Conservation (phyloP, 2,113 vertebrate species). For the Myotis brandtii region DNA sequence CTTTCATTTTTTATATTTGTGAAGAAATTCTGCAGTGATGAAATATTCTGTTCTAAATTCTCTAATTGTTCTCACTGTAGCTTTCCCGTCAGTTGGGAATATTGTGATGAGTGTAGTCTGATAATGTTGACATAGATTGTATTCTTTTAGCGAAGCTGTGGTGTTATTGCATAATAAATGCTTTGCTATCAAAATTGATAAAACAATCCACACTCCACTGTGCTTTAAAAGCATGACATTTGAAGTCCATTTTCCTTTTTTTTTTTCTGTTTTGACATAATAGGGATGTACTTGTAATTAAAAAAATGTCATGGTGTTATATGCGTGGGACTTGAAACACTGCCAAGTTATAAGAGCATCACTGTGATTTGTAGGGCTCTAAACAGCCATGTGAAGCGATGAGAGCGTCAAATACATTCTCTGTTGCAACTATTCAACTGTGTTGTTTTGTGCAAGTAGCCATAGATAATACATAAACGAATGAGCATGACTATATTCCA, state of each 20-base stretch:
- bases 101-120: constrained; percentile 27
- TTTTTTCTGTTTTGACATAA: constrained; percentile 39
- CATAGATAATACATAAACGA: constrained; percentile 34
- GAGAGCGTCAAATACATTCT: not conserved
- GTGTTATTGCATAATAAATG: constrained; percentile 40
- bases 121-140: constrained; percentile 40
- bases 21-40: constrained; percentile 56
- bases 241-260: constrained; percentile 38
- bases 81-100: constrained; percentile 44
- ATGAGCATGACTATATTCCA: not conserved
- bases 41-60: constrained; percentile 60
- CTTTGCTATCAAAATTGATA: constrained; percentile 38
- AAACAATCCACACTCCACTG: constrained; percentile 5
- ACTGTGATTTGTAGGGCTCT: constrained; percentile 15
- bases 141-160: constrained; percentile 49
- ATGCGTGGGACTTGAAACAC: not conserved
- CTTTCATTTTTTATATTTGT: constrained; percentile 57
- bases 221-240: constrained; percentile 27
- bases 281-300: not conserved
- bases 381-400: not conserved
- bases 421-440: not conserved
- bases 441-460: constrained; percentile 33
- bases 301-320: constrained; percentile 11
- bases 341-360: constrained; percentile 38
- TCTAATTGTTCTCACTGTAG: constrained; percentile 53